A percentile compares a stretch with the other conserved stretches of the same genome.
Evolutionary conservation across 2,797 vertebrate genomes (phyloP).

Genomic region (Agapornis canus): DNA sequence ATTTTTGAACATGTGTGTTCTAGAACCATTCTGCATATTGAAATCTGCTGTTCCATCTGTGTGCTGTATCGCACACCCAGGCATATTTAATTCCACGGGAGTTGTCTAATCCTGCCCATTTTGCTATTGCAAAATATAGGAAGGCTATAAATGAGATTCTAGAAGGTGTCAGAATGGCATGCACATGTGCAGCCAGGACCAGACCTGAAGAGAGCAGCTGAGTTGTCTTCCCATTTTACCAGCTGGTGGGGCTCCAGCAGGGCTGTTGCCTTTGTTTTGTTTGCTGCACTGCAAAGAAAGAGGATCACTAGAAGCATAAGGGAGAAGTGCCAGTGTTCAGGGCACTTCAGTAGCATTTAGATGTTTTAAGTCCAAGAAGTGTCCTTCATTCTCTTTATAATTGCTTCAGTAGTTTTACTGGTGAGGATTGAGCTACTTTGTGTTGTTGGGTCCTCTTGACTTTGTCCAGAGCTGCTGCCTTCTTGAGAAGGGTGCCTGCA

Average conservation of each 20-base stretch:
- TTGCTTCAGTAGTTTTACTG: neutral
- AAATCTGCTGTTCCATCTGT: neutral
- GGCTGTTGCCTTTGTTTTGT: neutral
- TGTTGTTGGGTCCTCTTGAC: neutral
- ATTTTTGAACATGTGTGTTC: neutral
- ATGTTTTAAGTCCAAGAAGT: neutral
- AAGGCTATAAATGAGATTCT: neutral
- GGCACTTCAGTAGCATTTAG: fast-evolving
- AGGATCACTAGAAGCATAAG: neutral
- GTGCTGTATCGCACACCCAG: neutral
- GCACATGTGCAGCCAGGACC: fast-evolving
- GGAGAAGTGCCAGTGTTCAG: fast-evolving
- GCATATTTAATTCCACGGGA: neutral
- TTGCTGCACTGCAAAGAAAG: neutral
- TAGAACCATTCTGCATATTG: neutral
- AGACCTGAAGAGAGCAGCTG: neutral
- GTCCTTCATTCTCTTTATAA: fast-evolving
- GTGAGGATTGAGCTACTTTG: neutral
- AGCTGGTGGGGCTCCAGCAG: neutral
- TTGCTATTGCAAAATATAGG: neutral
- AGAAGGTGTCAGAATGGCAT: neutral
- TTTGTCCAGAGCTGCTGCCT: neutral
- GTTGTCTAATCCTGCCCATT: neutral
- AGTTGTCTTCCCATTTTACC: neutral
- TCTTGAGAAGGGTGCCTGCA: neutral